Evolutionary conservation across 2,113 vertebrate genomes (phyloP), one percentile per base, ranked within the genome.

Genomic region (Albula glossodonta): DNA sequence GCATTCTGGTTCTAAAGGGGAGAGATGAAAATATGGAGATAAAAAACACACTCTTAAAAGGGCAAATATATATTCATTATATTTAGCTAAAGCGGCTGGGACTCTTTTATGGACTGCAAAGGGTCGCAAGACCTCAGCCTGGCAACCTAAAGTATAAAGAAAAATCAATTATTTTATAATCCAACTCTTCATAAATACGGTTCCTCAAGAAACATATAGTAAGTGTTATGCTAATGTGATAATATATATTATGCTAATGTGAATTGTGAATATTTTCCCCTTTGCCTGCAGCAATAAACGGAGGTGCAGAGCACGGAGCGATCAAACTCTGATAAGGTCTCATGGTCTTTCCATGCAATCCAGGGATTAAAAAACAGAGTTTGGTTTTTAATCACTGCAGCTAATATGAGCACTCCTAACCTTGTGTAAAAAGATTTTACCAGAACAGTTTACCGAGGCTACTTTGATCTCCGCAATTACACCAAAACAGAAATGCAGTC

Each of bases 1-100:
- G 86, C 89, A 11, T 80, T 86, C 6, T 82, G 53, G 83, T 89
- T 93, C 94, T 95, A 80, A 85, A 82, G 41, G 82, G 87, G 83
- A 12, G 70, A 17, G 5, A 53, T 13, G 25, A 0, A 49, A 15
- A 87, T 48, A 82, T 86, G 31, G 3, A 66, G 12, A 78, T 31
- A 8, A 15, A 56, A 80, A 53, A 53, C 49, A 48, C 8, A 74
- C 22, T 19, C 1, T 22, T 66, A 19, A 22, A 66, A 66, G 17
- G 22, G 60, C 4, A 66, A 22, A 66, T 19, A 19, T 1, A 19
- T 19, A 19, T 8, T 4, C 4, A 41, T 41, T n/a, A n/a, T 7
- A 63, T 63, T 63, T 63, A 19, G 60, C 60, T 60, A 56, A 48
- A 49, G 13, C 5, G 3, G 48, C 31, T 0, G 13, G 7, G 51